Evolutionary conservation across 2,113 vertebrate species (phyloP).

Genomic region (Brachypodius melanocephalos): DNA sequence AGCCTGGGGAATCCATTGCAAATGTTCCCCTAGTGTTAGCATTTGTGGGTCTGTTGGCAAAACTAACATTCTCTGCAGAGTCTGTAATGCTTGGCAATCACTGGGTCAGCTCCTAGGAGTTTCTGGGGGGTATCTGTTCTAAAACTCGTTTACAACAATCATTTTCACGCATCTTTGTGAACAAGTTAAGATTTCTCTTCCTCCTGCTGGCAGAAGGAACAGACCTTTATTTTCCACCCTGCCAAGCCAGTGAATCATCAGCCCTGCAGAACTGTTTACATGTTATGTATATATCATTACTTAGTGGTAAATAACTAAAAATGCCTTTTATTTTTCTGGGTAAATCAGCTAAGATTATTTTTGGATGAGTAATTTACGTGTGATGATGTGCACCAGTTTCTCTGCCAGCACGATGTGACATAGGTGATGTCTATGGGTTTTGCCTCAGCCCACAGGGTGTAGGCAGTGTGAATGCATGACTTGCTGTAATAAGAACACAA

Average conservation of each 20-base stretch:
- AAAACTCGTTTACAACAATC: background rate
- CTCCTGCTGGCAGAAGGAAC: background rate
- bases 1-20: background rate
- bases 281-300: background rate
- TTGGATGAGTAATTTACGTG: conserved; percentile 1
- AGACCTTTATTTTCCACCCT: background rate
- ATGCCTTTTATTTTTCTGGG: background rate
- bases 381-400: background rate
- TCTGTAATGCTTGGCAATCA: background rate
- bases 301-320: conserved; percentile 39
- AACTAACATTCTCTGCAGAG: background rate
- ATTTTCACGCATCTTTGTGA: background rate
- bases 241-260: background rate
- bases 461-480: conserved; percentile 27
- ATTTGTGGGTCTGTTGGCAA: background rate
- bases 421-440: conserved; percentile 26
- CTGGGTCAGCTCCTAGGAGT: background rate
- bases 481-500: background rate
- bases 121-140: background rate
- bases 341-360: background rate
- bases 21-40: background rate
- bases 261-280: background rate
- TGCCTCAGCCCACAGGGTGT: conserved; percentile 21
- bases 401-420: conserved; percentile 4
- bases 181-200: background rate